phyloP scores from a whole-genome alignment of 1,140 invertebrate species.

The Anastrepha ludens region DNA sequence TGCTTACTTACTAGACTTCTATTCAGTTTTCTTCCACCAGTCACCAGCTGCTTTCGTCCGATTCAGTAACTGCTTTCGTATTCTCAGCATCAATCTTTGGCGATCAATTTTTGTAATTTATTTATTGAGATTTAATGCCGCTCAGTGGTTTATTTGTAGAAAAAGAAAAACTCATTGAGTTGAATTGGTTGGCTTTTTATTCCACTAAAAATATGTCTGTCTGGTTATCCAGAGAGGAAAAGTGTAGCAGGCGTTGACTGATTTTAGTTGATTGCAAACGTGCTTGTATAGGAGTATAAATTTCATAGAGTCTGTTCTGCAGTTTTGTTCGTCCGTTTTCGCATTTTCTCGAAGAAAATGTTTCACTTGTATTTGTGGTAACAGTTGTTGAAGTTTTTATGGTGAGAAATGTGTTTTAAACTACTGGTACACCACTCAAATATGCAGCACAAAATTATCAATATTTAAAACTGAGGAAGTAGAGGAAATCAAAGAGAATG shows the following conservation, averaged over 20 bases:
- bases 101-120: conserved; percentile 63
- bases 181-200: not conserved
- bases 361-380: not conserved
- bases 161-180: too few relatives aligned
- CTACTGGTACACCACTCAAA: too few relatives aligned
- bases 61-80: conserved; percentile 50
- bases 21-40: not conserved
- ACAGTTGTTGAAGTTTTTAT: not conserved
- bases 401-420: not conserved
- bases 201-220: not conserved
- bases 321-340: not conserved
- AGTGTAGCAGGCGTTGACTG: conserved; percentile 43
- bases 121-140: conserved; percentile 66
- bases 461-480: too few relatives aligned
- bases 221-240: conserved; percentile 6
- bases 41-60: not conserved
- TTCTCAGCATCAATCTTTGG: conserved; percentile 63
- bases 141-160: not conserved
- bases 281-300: not conserved
- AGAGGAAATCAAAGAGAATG: too few relatives aligned
- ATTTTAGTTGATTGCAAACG: conserved; percentile 51
- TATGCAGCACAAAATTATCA: too few relatives aligned
- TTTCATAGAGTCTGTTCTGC: not conserved
- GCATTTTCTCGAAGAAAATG: not conserved
- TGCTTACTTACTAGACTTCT: not conserved